phyloP scores from a whole-genome alignment of 2,888 invertebrate genomes.

The Ditylenchus weischeri region DNA sequence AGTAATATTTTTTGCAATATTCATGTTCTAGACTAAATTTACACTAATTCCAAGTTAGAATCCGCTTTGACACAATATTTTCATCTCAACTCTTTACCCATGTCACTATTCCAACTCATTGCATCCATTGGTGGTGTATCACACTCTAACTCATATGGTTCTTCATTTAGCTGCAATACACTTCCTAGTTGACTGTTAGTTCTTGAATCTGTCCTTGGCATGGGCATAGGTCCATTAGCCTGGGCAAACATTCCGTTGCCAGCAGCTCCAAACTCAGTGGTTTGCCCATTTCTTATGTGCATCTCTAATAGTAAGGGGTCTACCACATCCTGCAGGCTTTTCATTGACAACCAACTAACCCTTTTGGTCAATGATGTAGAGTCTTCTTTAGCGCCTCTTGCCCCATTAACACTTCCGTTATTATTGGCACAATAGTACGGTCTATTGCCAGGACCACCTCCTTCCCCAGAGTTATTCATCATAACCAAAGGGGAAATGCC shows the following conservation, averaged over 20 bases:
- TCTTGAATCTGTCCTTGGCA: constrained; percentile 30
- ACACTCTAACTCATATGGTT: constrained; percentile 47
- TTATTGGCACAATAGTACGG: not conserved
- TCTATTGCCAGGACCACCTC: not conserved
- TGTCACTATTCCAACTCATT: constrained; percentile 53
- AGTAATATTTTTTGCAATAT: too few species aligned
- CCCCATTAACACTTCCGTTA: not conserved
- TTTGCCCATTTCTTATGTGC: constrained; percentile 31
- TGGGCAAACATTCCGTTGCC: not conserved
- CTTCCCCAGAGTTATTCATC: not conserved
- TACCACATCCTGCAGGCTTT: constrained; percentile 47
- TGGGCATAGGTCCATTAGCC: constrained; percentile 8
- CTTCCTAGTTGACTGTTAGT: constrained; percentile 42
- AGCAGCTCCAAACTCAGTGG: constrained; percentile 9
- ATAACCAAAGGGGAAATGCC: constrained; percentile 2
- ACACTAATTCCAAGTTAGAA: not conserved
- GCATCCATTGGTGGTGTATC: constrained; percentile 57
- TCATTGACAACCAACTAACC: constrained; percentile 57
- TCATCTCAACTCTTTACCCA: constrained; percentile 36
- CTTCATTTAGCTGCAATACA: constrained; percentile 40
- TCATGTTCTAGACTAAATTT: too few species aligned
- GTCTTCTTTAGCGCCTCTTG: not conserved
- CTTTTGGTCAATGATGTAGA: constrained; percentile 41
- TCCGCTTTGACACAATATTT: not conserved
- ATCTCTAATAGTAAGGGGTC: constrained; percentile 35